phyloP scores from a whole-genome alignment of 2,797 vertebrate species.

The Siniperca scherzeri region DNA sequence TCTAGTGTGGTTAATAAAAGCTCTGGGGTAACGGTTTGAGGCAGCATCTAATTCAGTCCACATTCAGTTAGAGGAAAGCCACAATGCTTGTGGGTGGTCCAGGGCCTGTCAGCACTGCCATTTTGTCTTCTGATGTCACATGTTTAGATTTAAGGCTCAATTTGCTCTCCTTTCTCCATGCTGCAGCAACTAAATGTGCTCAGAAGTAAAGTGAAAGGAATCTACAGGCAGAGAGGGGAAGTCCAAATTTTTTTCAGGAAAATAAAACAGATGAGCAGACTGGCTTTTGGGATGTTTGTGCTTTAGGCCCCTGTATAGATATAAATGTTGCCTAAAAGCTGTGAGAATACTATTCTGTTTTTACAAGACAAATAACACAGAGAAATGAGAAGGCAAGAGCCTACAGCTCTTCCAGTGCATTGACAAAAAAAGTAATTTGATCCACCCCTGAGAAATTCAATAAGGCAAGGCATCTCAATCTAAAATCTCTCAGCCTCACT shows the following conservation, averaged over 20 bases:
- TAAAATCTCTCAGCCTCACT: constrained; percentile 72
- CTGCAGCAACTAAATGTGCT: constrained; percentile 52
- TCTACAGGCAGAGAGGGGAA: constrained; percentile 38
- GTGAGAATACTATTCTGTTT: constrained; percentile 48
- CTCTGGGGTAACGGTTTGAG: constrained; percentile 52
- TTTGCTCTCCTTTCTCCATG: constrained; percentile 65
- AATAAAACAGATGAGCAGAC: constrained; percentile 56
- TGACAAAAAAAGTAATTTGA: constrained; percentile 74
- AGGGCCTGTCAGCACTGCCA: constrained; percentile 61
- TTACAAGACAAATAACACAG: constrained; percentile 56
- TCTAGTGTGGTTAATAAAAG: constrained; percentile 69
- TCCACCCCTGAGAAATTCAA: constrained; percentile 73
- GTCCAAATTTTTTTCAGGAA: constrained; percentile 36
- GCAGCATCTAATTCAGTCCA: constrained; percentile 75
- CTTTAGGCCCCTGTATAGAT: constrained; percentile 28
- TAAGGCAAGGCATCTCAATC: constrained; percentile 78
- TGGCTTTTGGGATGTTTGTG: constrained; percentile 48
- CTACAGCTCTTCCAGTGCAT: constrained; percentile 50
- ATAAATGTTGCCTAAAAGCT: constrained; percentile 39
- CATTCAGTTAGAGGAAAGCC: constrained; percentile 69
- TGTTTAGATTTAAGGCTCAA: constrained; percentile 80
- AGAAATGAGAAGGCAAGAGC: constrained; percentile 51
- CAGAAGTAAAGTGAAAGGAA: constrained; percentile 61
- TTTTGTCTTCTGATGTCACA: constrained; percentile 79
- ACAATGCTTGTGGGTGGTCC: constrained; percentile 71